These are phyloP conservation scores for Pampusana beccarii DNA, from an alignment of 2,113 vertebrate genomes.

Conservation along the genomic window DNA sequence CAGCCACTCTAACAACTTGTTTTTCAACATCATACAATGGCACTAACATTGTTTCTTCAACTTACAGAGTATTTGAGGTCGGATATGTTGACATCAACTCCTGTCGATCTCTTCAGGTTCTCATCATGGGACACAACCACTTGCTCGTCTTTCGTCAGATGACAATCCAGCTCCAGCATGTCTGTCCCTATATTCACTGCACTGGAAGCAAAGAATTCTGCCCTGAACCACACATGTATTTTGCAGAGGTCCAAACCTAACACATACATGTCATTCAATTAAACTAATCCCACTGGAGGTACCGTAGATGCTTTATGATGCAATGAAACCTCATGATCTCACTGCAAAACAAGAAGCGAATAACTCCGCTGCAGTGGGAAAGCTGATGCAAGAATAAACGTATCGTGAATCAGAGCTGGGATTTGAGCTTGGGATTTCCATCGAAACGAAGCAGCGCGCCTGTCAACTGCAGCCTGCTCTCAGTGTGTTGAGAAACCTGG, in stretches of 20 bases:
- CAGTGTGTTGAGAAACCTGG: neutral
- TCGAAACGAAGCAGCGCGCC: neutral
- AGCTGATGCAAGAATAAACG: neutral
- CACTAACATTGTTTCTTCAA: neutral
- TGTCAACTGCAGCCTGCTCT: neutral
- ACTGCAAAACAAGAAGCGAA: neutral
- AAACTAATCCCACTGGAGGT: neutral
- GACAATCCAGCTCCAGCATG: constrained; percentile 97
- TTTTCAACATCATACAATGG: neutral
- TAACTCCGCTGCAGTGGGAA: neutral
- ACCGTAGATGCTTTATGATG: neutral
- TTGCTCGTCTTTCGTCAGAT: constrained; percentile 93
- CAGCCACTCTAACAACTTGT: neutral
- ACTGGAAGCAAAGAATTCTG: constrained; percentile 68
- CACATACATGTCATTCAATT: neutral
- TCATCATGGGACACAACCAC: constrained; percentile 95
- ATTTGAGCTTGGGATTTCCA: neutral
- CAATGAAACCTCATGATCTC: neutral
- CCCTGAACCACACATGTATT: neutral
- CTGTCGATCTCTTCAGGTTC: constrained; percentile 88
- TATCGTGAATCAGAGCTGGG: neutral
- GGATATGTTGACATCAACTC: constrained; percentile 83
- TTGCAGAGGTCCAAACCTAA: neutral
- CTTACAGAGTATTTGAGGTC: constrained; percentile 90
- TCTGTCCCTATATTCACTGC: constrained; percentile 92